Base-by-base conservation (phyloP, 2,113 vertebrate species). In the Amphilophus citrinellus region DNA sequence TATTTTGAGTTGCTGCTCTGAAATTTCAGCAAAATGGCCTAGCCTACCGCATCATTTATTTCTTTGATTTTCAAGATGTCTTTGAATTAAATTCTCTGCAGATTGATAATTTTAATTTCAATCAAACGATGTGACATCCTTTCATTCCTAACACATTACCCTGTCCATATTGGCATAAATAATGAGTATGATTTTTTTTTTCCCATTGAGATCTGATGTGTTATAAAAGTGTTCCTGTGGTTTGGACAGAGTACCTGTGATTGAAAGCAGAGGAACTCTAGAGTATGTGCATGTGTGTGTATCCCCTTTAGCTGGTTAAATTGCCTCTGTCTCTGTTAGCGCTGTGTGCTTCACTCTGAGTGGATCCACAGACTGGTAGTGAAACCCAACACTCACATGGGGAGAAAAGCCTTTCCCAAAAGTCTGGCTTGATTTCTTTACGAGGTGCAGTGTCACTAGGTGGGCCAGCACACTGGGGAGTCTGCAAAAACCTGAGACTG, bases 401-500 rank as follows among this genome's bases (percentile, higher is more conserved):
- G 91, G 85, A 80, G 79, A 82, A 90, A 86, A 87, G 80, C 90
- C 75, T 85, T 90, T 86, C 76, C 86, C 90, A 71, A 91, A 93
- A 87, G 81, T 77, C 73, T 1, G 61, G 77, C 86, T 89, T 84
- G 91, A 93, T 91, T 91, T 91, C 83, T 95, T 95, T 93, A 95
- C 80, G 92, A 95, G 93, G 92, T 91, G 93, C 89, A 89, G 86
- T 89, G 91, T 93, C 93, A 89, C 91, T 94, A 93, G 94, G 94
- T 94, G 95, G 94, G 92, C 92, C 91, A 15, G 71, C 93, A 84
- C 92, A 7, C 86, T 87, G 91, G 93, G 93, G 91, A 94, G 89
- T 93, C 93, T 88, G 90, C 89, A 91, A 79, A n/a, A 93, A 93
- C 87, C 90, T 83, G 91, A 94, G 92, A 94, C 89, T 92, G 89